phyloP scores from a whole-genome alignment of 2,888 invertebrate genomes.

The Cheilosia soror region DNA sequence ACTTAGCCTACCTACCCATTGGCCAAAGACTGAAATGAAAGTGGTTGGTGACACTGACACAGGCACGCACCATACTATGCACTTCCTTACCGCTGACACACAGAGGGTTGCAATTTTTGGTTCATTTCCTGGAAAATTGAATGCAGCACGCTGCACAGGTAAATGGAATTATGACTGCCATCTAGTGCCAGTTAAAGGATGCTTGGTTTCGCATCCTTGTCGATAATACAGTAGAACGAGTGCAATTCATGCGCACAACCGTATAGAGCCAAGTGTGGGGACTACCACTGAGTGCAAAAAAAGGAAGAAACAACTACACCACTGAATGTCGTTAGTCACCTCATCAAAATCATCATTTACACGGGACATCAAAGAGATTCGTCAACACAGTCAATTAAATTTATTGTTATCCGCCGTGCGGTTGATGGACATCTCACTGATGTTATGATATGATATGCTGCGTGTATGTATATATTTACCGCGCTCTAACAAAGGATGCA shows the following conservation, averaged over 20 bases:
- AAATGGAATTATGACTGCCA: slow-evolving; percentile 40
- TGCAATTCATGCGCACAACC: slow-evolving; percentile 72
- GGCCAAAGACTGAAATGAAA: slow-evolving; percentile 9
- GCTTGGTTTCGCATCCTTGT: slow-evolving; percentile 47
- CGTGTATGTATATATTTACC: neutral
- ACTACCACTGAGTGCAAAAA: slow-evolving; percentile 35
- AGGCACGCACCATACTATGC: neutral
- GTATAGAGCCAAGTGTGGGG: neutral
- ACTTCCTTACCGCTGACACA: slow-evolving; percentile 50
- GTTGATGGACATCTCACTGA: slow-evolving; percentile 28
- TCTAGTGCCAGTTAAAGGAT: slow-evolving; percentile 58
- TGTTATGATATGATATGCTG: neutral
- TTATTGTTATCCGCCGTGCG: slow-evolving; percentile 66
- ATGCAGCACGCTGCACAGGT: slow-evolving; percentile 55
- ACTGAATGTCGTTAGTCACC: slow-evolving; percentile 57
- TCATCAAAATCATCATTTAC: slow-evolving; percentile 68
- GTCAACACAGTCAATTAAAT: slow-evolving; percentile 74
- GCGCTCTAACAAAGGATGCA: slow-evolving; percentile 57
- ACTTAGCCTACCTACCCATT: neutral
- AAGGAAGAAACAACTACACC: neutral
- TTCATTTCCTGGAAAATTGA: slow-evolving; percentile 36
- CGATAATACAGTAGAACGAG: slow-evolving; percentile 55
- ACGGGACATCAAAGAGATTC: slow-evolving; percentile 71
- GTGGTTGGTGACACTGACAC: slow-evolving; percentile 23
- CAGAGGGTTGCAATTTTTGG: slow-evolving; percentile 42